Evolutionary conservation across 2,113 vertebrate species (phyloP), one percentile per base, ranked within the genome.

Genomic region (Stigmatopora nigra): DNA sequence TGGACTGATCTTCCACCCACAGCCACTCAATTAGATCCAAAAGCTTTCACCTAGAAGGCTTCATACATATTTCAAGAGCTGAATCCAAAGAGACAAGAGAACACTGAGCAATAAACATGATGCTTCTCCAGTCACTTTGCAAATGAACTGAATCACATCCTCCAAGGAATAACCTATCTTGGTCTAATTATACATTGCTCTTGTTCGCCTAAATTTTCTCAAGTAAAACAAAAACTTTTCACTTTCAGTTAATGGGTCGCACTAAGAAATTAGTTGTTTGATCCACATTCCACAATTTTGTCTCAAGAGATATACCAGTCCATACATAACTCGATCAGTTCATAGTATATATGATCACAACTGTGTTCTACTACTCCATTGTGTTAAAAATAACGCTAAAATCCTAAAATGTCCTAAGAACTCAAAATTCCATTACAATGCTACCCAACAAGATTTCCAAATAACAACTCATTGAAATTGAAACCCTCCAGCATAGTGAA

Each of bases 1-100:
- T 63, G 70, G 62, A 72, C 70, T 64, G 76, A 74, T 85, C 73
- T 77, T 75, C 80, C 76, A 75, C 80, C 81, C 81, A 76, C 76
- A 69, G 72, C 69, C 67, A 44, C 71, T 76, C 88, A 87, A 90
- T 89, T 86, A 89, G 79, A 83, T 82, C 82, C 86, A 75, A 88
- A 84, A 80, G 75, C 75, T 75, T 71, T 64, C 53, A 74, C 72
- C 75, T 75, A 38, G 65, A 77, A 73, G 46, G 48, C 63, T 52
- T 82, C 68, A 81, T 82, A 63, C 72, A 82, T 79, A 73, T 79
- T 79, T 76, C 61, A 81, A 36, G 36, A 66, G 48, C 76, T 66
- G 74, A 78, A 60, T 12, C 11, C 5, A 36, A 63, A 76, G 70
- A 67, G 80, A 80, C 69, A 56, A 31, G 53, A 56, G 53, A 65